A percentile compares a stretch with the other conserved stretches of the same genome.
These are phyloP conservation scores for Uria lomvia DNA, from an alignment of 2,113 vertebrate species.

Conservation along the genomic window DNA sequence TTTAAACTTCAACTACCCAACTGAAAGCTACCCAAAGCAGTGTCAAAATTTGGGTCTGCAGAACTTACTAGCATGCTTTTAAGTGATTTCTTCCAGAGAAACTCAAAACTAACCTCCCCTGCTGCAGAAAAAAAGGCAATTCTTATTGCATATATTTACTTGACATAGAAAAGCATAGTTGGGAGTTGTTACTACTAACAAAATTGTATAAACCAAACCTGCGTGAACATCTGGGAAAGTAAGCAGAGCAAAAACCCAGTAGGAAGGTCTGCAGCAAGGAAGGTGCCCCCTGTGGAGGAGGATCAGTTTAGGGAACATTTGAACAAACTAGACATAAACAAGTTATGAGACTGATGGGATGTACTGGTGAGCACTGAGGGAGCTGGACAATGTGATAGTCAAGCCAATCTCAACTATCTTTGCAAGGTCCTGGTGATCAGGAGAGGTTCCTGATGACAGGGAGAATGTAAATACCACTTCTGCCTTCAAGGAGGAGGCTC, in stretches of 20 bases:
- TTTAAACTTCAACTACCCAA: background rate
- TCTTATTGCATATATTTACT: background rate
- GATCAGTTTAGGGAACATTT: background rate
- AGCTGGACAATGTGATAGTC: background rate
- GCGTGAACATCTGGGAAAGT: background rate
- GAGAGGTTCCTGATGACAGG: background rate
- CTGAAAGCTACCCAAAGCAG: background rate
- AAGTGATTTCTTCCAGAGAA: background rate
- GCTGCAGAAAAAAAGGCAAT: background rate
- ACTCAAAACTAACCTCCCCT: background rate
- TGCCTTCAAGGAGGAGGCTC: background rate
- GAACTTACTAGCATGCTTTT: background rate
- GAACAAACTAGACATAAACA: background rate
- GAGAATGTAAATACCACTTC: background rate
- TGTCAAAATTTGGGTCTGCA: background rate
- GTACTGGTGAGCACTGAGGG: background rate
- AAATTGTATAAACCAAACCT: accelerated
- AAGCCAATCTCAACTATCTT: background rate
- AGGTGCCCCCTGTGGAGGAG: background rate
- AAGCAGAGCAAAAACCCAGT: background rate
- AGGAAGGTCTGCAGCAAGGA: background rate
- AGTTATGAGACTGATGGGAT: accelerated
- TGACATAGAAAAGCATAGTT: background rate
- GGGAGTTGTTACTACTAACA: background rate
- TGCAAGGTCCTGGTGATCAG: background rate